These are phyloP conservation scores for Archaeoteleia sp. DNA, from an alignment of 2,888 invertebrate genomes.

Conservation along the genomic window DNA sequence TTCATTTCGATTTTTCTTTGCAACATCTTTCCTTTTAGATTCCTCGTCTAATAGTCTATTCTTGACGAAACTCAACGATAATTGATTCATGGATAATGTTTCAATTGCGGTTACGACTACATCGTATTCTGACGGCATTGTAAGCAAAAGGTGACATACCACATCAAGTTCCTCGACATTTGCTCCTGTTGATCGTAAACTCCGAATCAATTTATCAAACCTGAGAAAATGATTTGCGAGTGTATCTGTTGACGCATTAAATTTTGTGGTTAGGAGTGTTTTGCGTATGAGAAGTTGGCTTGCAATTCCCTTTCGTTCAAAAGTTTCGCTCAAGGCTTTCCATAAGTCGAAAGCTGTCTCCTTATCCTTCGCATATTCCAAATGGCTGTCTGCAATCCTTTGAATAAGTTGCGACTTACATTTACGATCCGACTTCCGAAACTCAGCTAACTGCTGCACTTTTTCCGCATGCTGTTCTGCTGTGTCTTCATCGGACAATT, in stretches of 20 bases:
- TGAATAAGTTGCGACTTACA: constrained; percentile 56
- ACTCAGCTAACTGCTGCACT: not conserved
- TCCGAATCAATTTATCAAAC: constrained; percentile 55
- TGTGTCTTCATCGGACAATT: not conserved
- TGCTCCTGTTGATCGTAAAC: constrained; percentile 53
- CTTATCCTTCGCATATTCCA: constrained; percentile 59
- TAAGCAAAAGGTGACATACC: constrained; percentile 54
- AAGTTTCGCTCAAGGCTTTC: constrained; percentile 47
- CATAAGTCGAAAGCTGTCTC: constrained; percentile 55
- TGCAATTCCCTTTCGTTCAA: constrained; percentile 56
- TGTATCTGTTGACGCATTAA: constrained; percentile 22
- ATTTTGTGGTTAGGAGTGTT: constrained; percentile 44
- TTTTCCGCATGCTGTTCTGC: not conserved
- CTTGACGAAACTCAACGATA: constrained; percentile 9
- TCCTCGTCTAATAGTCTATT: constrained; percentile 13
- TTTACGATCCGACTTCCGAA: constrained; percentile 5
- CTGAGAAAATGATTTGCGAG: constrained; percentile 50
- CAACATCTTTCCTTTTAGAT: constrained; percentile 5
- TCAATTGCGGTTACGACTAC: constrained; percentile 54
- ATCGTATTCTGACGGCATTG: constrained; percentile 51
- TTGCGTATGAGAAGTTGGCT: constrained; percentile 58
- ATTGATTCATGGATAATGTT: constrained; percentile 2
- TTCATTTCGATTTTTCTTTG: constrained; percentile 6
- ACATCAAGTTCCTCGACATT: constrained; percentile 45
- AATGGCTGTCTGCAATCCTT: constrained; percentile 57